Percentiles rank a stretch among this genome's conserved stretches.
Conservation (phyloP, 1,140 invertebrate species). For the Aphis gossypii region DNA sequence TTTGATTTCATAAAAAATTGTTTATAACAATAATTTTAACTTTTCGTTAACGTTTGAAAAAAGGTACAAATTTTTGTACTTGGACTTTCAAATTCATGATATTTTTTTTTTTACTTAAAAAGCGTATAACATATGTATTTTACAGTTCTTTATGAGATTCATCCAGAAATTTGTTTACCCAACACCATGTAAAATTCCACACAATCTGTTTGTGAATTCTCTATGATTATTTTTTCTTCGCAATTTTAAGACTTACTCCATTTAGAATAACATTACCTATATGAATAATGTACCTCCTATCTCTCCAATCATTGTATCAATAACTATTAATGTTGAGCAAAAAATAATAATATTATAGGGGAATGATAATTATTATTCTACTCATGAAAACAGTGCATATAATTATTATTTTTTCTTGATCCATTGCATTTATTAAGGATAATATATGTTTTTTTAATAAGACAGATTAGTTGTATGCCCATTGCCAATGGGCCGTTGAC, state of each 20-base stretch:
- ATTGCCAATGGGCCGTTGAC: no score
- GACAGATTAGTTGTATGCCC: background rate
- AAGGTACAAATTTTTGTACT: background rate
- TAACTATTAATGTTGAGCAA: no score
- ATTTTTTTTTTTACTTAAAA: background rate
- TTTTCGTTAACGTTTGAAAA: background rate
- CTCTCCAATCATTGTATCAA: no score
- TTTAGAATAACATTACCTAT: no score
- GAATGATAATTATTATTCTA: no score
- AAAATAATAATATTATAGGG: no score
- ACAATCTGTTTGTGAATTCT: background rate
- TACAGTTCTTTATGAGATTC: background rate
- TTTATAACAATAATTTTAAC: background rate
- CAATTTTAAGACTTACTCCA: no score
- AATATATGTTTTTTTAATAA: background rate
- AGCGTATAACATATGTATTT: no score
- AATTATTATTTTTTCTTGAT: background rate
- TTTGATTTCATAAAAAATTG: background rate
- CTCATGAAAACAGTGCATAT: background rate
- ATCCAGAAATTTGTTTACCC: background rate
- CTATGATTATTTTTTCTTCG: no score
- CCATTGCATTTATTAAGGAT: background rate
- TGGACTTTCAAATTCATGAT: background rate
- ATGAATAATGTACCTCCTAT: no score
- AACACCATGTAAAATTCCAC: background rate